Conservation (phyloP, 2,888 invertebrate genomes). For the Brenthis ino region DNA sequence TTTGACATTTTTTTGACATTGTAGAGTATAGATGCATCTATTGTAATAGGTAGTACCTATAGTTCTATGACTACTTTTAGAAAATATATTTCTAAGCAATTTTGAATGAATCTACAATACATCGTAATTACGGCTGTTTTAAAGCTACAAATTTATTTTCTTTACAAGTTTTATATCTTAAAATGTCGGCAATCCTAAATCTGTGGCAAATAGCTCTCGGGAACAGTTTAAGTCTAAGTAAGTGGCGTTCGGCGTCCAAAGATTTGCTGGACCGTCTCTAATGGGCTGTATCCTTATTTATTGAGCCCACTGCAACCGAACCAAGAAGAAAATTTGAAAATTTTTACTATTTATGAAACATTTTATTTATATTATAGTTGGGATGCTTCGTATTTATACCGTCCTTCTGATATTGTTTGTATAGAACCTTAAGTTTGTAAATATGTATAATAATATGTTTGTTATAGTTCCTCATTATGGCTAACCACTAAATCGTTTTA, state of each 20-base stretch:
- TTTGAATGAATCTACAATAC: no score
- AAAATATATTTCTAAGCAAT: no score
- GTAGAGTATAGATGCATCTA: no score
- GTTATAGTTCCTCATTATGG: no score
- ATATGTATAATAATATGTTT: no score
- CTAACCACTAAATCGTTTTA: no score
- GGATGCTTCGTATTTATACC: neutral
- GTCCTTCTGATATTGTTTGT: no score
- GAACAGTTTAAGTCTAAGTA: constrained; percentile 82
- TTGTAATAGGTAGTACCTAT: no score
- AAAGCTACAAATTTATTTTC: constrained; percentile 23
- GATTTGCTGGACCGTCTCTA: constrained; percentile 82
- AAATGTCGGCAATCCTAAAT: constrained; percentile 77
- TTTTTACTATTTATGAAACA: constrained; percentile 47
- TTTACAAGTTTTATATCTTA: constrained; percentile 54
- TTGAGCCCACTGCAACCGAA: constrained; percentile 68
- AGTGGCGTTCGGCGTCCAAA: constrained; percentile 80
- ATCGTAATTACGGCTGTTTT: neutral
- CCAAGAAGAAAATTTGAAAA: constrained; percentile 64
- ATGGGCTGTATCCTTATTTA: constrained; percentile 82
- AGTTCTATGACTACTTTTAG: no score
- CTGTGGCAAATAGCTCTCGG: constrained; percentile 72
- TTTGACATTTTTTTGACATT: no score
- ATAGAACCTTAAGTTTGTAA: no score
- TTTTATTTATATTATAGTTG: neutral